Base-by-base conservation (phyloP, 2,113 vertebrate genomes). In the Seriola rivoliana region DNA sequence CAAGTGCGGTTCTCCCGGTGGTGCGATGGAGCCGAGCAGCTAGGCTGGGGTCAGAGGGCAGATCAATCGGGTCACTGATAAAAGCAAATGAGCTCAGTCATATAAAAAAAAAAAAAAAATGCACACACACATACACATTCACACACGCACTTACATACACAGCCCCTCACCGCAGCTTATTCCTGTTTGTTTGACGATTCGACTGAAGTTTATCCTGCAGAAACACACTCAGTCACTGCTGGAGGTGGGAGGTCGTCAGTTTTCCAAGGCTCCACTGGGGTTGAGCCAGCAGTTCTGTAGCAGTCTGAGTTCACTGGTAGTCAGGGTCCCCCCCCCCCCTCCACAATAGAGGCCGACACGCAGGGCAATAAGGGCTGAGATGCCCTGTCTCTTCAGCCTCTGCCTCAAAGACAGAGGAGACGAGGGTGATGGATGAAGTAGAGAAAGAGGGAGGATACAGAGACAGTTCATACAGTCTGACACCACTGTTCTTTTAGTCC, bases 31-130 rank as follows among this genome's bases (percentile, higher is more conserved):
- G 48, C 42, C 38, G 50, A 80, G 71, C 71, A 66, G 67, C 81
- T 70, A 52, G 86, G 78, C 60, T 23, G 79, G 60, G 83, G 76
- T 79, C 81, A 81, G 36, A 85, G 76, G 68, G 23, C 72, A 57
- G 36, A 85, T 86, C 64, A 40, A 48, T 64, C 1, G 12, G 69
- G 76, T 71, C 50, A 38, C 52, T 80, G 62, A 69, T 81, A 62
- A 84, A 73, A 74, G 84, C 65, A 78, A 80, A 81, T 12, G 13
- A 77, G 44, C 55, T 81, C 80, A 84, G 59, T 78, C 25, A 21
- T 79, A 38, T 55, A 40, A 17, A 40, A 60, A 66, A 64, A 48
- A 65, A 60, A 57, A 38, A 63, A 71, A 25, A 72, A 44, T 29
- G 8, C 36, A 29, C 55, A 44, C 63, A 66, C 34, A n/a, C 54